Conservation (phyloP, 2,888 invertebrate genomes). For the Yponomeuta cagnagella region DNA sequence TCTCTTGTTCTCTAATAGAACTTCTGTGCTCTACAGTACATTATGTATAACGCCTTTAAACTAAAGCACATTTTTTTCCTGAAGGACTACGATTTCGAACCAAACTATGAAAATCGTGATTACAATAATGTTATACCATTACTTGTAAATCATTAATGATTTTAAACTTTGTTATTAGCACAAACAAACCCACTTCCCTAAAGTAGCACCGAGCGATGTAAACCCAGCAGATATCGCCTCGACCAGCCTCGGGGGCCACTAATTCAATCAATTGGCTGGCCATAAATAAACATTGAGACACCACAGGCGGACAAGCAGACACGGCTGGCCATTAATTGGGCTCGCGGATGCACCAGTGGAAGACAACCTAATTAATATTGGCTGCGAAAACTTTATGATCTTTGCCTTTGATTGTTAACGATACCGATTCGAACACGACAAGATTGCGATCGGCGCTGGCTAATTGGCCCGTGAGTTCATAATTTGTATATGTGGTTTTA, state of each 20-base stretch:
- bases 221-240: not conserved
- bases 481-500: too few relatives aligned
- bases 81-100: too few relatives aligned
- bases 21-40: too few relatives aligned
- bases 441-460: not conserved
- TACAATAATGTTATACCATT: too few relatives aligned
- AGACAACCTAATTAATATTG: slow-evolving; percentile 13
- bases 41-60: too few relatives aligned
- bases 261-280: slow-evolving; percentile 71
- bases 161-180: too few relatives aligned
- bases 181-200: not conserved
- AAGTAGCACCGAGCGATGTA: not conserved
- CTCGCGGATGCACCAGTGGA: slow-evolving; percentile 4
- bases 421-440: not conserved
- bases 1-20: too few relatives aligned
- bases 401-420: slow-evolving; percentile 18
- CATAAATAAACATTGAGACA: slow-evolving; percentile 54
- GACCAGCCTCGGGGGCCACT: slow-evolving; percentile 64
- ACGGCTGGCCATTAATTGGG: slow-evolving; percentile 63
- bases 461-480: not conserved
- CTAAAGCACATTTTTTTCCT: too few relatives aligned
- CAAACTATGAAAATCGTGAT: too few relatives aligned
- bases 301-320: slow-evolving; percentile 46
- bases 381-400: slow-evolving; percentile 10
- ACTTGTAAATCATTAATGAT: too few relatives aligned